Evolutionary conservation across 1,140 invertebrate genomes (phyloP), one percentile per base, ranked within the genome.

Genomic region (Atopsyche davidsoni): DNA sequence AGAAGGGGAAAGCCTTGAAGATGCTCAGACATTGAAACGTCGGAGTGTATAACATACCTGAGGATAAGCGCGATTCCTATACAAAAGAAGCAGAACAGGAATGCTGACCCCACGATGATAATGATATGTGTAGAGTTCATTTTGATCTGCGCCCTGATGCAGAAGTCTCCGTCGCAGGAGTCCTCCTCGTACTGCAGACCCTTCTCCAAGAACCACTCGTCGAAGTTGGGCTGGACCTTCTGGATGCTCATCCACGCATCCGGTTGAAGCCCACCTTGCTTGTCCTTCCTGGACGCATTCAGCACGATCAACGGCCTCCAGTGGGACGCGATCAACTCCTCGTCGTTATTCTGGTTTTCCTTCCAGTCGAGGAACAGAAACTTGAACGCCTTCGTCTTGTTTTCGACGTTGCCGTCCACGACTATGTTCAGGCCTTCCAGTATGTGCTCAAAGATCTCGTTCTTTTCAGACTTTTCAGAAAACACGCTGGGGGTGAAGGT

Each of bases 311-410:
- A 32, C 7, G 55, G 55, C 23, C 51, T 42, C 55, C 55, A 58
- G 17, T 51, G 46, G 19, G 46, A 49, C 11, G n/a, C 25, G 9
- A 16, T 3, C 11, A 22, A 4, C 13, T 39, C 34, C 0, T 47
- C 36, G 17, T 34, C 16, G 13, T 43, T 22, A 3, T 47, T 28
- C 4, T 22, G 11, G 3, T 39, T 24, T 21, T 52, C 50, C 18
- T 52, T 52, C 55, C 55, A 58, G 19, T 53, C 51, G 6, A 58
- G 31, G 48, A 58, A 58, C n/a, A 58, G 34, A 39, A 58, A 58
- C 28, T 58, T 58, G 31, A 58, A 58, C 14, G 47, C 47, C 21
- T 58, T 58, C 1, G 51, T 46, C 25, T 21, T 46, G 23, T 58
- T 53, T 7, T 53, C 51, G 2, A 38, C 13, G 6, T 23, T 48